Conservation (phyloP, 2,888 invertebrate genomes). For the Rhogogaster chlorosoma region DNA sequence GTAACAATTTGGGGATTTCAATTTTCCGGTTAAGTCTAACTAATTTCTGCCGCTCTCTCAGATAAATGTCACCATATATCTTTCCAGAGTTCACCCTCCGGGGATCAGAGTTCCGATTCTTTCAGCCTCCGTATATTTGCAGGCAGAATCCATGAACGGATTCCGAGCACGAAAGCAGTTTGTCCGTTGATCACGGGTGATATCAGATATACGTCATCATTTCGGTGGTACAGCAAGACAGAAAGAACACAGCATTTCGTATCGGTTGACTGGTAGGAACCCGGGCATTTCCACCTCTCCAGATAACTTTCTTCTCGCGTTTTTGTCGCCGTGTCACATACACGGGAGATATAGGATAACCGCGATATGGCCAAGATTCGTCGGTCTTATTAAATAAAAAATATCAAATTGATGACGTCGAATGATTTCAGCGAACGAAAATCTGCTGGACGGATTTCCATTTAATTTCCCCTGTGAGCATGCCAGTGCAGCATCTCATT, state of each 20-base stretch:
- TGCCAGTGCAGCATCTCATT: neutral
- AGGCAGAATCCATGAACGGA: neutral
- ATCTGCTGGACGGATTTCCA: neutral
- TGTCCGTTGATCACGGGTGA: constrained; percentile 43
- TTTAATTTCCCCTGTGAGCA: neutral
- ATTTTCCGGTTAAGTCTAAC: neutral
- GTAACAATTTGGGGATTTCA: constrained; percentile 9
- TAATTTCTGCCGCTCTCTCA: constrained; percentile 1
- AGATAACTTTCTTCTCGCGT: constrained; percentile 5
- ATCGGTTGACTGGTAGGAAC: neutral
- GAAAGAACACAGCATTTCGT: neutral
- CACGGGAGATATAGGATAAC: neutral
- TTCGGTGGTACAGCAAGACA: neutral
- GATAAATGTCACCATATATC: constrained; percentile 30
- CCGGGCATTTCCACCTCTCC: neutral
- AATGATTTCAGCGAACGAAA: neutral
- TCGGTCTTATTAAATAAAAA: constrained; percentile 25
- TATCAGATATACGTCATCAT: constrained; percentile 39
- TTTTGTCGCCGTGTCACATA: neutral
- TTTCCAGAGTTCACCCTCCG: constrained; percentile 1
- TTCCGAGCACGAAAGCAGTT: constrained; percentile 41
- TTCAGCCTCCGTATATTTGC: neutral
- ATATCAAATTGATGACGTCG: constrained; percentile 1
- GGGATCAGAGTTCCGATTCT: constrained; percentile 31
- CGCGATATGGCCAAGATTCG: neutral